phyloP scores from a whole-genome alignment of 2,888 invertebrate genomes.

The Epinotia bilunana region DNA sequence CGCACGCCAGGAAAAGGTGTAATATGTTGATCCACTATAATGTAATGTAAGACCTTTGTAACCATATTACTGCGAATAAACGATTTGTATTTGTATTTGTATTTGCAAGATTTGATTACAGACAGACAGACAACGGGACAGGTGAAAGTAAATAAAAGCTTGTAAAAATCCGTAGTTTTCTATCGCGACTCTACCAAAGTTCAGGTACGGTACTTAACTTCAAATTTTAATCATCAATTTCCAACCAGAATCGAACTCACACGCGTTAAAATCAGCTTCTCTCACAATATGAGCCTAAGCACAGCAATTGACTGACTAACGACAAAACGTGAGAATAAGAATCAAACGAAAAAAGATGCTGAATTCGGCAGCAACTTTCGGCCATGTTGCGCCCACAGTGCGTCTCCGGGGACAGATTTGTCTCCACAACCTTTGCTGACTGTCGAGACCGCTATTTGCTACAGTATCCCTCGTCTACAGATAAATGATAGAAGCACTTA shows the following conservation, averaged over 20 bases:
- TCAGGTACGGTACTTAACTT: neutral
- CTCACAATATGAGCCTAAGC: neutral
- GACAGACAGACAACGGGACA: too few relatives aligned
- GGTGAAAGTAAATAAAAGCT: too few relatives aligned
- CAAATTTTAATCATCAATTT: neutral
- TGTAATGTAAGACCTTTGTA: too few relatives aligned
- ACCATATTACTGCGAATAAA: too few relatives aligned
- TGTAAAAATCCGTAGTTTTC: neutral
- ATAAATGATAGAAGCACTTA: slow-evolving; percentile 33
- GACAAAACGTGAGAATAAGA: slow-evolving; percentile 29
- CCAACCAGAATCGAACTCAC: neutral
- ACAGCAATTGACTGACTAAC: slow-evolving; percentile 4
- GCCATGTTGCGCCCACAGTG: slow-evolving; percentile 49
- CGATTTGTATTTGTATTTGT: too few relatives aligned
- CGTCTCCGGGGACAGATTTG: slow-evolving; percentile 56
- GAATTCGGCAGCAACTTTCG: slow-evolving; percentile 17
- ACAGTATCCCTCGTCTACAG: slow-evolving; percentile 37
- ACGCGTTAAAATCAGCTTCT: neutral
- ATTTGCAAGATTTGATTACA: too few relatives aligned
- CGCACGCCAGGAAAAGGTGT: too few relatives aligned
- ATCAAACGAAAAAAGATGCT: slow-evolving; percentile 38
- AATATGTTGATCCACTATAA: too few relatives aligned
- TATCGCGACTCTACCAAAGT: neutral
- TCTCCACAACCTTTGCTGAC: slow-evolving; percentile 50
- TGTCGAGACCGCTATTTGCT: slow-evolving; percentile 51